phyloP scores from a whole-genome alignment of 2,888 invertebrate genomes.

The Eristalinus aeneus region DNA sequence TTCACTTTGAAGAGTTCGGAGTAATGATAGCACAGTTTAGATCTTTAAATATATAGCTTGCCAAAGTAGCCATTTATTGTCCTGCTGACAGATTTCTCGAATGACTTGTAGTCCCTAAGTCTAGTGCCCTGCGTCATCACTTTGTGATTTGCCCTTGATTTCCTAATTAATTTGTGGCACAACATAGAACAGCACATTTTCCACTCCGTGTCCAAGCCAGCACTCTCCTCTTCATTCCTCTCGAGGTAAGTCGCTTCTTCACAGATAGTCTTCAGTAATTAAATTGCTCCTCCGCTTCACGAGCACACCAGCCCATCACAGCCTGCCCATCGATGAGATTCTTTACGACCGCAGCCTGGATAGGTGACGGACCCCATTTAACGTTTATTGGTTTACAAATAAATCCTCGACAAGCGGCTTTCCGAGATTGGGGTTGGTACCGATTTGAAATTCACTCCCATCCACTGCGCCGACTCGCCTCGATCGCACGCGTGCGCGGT shows the following conservation, averaged over 20 bases:
- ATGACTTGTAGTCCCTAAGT: too few relatives aligned
- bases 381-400: conserved; percentile 67
- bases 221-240: background rate
- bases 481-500: conserved; percentile 45
- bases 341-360: conserved; percentile 32
- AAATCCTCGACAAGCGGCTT: conserved; percentile 45
- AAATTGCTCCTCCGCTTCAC: background rate
- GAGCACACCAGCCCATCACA: background rate
- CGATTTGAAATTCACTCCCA: conserved; percentile 8
- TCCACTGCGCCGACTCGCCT: conserved; percentile 18
- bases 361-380: conserved; percentile 67
- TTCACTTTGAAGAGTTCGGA: too few relatives aligned
- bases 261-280: background rate
- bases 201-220: background rate
- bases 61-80: too few relatives aligned
- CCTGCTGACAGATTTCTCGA: too few relatives aligned
- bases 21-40: too few relatives aligned
- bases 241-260: background rate
- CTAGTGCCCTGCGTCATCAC: too few relatives aligned
- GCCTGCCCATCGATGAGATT: conserved; percentile 39
- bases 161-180: background rate
- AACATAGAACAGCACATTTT: background rate
- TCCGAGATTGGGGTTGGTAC: conserved; percentile 46
- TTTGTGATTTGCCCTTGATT: background rate
- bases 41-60: too few relatives aligned